Percentiles rank a stretch among this genome's conserved stretches.
phyloP scores from a whole-genome alignment of 2,888 invertebrate species.

The Andricus quercusramuli region DNA sequence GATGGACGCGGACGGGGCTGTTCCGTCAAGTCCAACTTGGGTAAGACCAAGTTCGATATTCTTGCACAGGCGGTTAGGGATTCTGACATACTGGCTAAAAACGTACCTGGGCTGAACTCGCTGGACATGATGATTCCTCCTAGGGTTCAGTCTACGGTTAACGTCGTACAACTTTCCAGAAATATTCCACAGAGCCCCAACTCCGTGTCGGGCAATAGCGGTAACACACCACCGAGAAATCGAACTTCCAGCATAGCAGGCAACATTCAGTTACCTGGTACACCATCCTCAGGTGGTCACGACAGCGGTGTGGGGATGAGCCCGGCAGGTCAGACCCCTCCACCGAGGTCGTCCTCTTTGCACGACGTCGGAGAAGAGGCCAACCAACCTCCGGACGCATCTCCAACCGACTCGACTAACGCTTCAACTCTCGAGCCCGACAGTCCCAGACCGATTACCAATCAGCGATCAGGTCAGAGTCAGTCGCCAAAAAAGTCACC shows the following conservation, averaged over 20 bases:
- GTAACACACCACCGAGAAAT: conserved; percentile 73
- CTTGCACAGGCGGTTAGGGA: conserved; percentile 71
- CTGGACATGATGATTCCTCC: conserved; percentile 82
- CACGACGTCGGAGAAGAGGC: conserved; percentile 75
- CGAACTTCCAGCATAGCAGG: conserved; percentile 70
- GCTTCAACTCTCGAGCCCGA: conserved; percentile 67
- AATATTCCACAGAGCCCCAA: conserved; percentile 75
- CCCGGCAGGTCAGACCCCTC: conserved; percentile 76
- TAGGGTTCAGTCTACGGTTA: conserved; percentile 79
- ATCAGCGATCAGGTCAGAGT: conserved; percentile 60
- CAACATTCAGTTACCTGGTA: conserved; percentile 73
- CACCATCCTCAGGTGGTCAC: conserved; percentile 75
- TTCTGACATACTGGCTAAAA: conserved; percentile 78
- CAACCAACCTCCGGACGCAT: conserved; percentile 72
- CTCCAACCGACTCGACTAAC: conserved; percentile 68
- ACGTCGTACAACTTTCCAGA: conserved; percentile 82
- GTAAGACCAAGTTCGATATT: conserved; percentile 70
- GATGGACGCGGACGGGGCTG: conserved; percentile 10
- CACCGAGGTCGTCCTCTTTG: conserved; percentile 68
- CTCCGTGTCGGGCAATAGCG: conserved; percentile 70
- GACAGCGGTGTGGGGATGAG: conserved; percentile 77
- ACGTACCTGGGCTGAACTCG: conserved; percentile 82
- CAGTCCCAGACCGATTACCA: conserved; percentile 60
- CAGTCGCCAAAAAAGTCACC: conserved; percentile 73
- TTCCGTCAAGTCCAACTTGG: conserved; percentile 51